Evolutionary conservation across 2,888 invertebrate genomes (phyloP).

Genomic region (Lithophane semibrunnea): DNA sequence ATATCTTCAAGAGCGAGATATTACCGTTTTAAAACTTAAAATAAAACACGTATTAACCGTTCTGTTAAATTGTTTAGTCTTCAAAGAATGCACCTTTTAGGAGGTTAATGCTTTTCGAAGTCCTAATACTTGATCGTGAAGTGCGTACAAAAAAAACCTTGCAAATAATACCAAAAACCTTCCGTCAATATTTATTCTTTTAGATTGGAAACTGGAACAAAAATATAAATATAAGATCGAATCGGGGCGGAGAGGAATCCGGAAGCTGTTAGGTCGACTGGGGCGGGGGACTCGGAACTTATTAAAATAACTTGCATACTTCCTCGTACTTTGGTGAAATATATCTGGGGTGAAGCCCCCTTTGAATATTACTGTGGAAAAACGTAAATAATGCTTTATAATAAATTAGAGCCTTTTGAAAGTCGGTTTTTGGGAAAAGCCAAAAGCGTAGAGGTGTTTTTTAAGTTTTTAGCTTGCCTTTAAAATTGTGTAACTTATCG

Average conservation of each 20-base stretch:
- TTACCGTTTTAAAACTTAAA: too few relatives aligned
- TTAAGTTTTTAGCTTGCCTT: not conserved
- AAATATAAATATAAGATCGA: conserved; percentile 3
- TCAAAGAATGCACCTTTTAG: too few relatives aligned
- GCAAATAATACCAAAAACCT: conserved; percentile 7
- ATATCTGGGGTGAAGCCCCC: not conserved
- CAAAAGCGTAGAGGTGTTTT: not conserved
- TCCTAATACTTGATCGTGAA: too few relatives aligned
- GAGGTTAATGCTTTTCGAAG: too few relatives aligned
- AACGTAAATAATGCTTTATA: not conserved
- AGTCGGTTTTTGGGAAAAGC: not conserved
- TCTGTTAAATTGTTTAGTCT: too few relatives aligned
- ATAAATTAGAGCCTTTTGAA: not conserved
- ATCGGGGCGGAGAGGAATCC: conserved; percentile 6
- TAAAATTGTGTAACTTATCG: not conserved
- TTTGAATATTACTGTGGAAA: not conserved
- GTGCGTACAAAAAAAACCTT: not conserved
- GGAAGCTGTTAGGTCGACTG: conserved; percentile 7
- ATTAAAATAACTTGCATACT: conserved; percentile 54
- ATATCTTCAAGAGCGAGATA: too few relatives aligned
- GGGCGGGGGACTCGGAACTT: conserved; percentile 3
- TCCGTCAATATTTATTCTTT: not conserved
- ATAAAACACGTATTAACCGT: too few relatives aligned
- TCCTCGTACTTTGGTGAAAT: conserved; percentile 17
- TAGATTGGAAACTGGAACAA: conserved; percentile 3